Base-by-base conservation (phyloP, 2,888 invertebrate genomes). In the Diplazon laetatorius region DNA sequence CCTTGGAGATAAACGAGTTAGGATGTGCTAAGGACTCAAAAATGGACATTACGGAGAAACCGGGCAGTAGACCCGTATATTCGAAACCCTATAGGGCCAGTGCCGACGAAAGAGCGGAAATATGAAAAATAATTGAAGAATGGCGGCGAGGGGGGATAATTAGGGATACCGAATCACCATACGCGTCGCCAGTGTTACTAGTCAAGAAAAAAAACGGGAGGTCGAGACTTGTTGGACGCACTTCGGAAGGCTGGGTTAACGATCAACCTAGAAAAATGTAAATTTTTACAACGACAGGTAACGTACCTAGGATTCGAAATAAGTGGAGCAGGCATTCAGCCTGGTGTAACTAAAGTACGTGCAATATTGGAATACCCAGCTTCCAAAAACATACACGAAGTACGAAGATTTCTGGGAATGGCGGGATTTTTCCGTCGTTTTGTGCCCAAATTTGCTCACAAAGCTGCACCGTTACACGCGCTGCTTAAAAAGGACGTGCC, bases 301-400 rank as follows among this genome's bases (percentile, higher is more conserved):
- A 68, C 82, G 12, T 87, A 84, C 59, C 76, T 89, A 12, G 88
- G 89, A 0, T 86, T 85, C 72, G 57, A 37, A 16, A 65, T 80
- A 9, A 60, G 63, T 0, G 42, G 35, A 9, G 46, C 42, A 4
- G 65, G 69, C 1, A 68, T 80, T n/a, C 25, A 62, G 16, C 78
- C 82, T 0, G 76, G 81, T 52, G 65, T 16, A 42, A 66, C 2
- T 74, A 88, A 82, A 70, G 80, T 59, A 16, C n/a, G 35, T 66
- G 87, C 80, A 16, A 76, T 80, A n/a, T 10, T 14, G 5, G 55
- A 78, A 0, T 80, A 73, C 30, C 69, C 78, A 16, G 12, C 8
- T 0, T 68, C 71, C 1, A 60, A 18, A 14, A 57, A 70, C 35
- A 18, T 65, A 1, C 74, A 70, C 22, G 70, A 75, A 22, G 60